Conservation (phyloP, 2,888 invertebrate species). For the Dryomyza anilis region DNA sequence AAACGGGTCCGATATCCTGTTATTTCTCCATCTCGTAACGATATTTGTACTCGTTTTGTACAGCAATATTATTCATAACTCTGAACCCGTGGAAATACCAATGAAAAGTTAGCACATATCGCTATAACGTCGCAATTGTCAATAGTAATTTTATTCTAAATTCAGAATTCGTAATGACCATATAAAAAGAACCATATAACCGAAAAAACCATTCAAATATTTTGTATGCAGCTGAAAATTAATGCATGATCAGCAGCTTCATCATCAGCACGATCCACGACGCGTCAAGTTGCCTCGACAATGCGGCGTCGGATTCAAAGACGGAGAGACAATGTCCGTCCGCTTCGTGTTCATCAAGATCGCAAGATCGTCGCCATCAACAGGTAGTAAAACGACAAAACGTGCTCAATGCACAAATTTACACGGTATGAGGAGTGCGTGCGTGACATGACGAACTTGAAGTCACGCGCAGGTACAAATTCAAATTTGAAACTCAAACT, state of each 20-base stretch:
- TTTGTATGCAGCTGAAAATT: not conserved
- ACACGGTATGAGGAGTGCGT: slow-evolving; percentile 48
- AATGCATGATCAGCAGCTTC: not conserved
- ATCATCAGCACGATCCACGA: not conserved
- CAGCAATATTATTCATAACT: too few relatives aligned
- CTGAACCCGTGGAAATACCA: too few relatives aligned
- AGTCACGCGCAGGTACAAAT: not conserved
- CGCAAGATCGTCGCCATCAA: slow-evolving; percentile 39
- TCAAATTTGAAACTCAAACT: not conserved
- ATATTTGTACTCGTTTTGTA: too few relatives aligned
- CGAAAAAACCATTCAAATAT: too few relatives aligned
- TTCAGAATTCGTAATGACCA: too few relatives aligned
- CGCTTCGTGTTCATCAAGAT: not conserved
- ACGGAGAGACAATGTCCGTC: not conserved
- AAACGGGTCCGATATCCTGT: too few relatives aligned
- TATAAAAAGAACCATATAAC: too few relatives aligned
- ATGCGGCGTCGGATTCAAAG: not conserved
- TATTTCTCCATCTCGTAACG: too few relatives aligned
- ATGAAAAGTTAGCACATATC: too few relatives aligned
- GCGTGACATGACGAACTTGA: slow-evolving; percentile 44
- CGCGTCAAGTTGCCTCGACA: not conserved
- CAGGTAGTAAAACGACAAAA: slow-evolving; percentile 56
- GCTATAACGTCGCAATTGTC: too few relatives aligned
- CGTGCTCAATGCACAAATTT: slow-evolving; percentile 51
- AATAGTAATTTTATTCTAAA: too few relatives aligned